These are phyloP conservation scores for Pararge aegeria DNA, from an alignment of 1,140 invertebrate species.

Conservation along the genomic window DNA sequence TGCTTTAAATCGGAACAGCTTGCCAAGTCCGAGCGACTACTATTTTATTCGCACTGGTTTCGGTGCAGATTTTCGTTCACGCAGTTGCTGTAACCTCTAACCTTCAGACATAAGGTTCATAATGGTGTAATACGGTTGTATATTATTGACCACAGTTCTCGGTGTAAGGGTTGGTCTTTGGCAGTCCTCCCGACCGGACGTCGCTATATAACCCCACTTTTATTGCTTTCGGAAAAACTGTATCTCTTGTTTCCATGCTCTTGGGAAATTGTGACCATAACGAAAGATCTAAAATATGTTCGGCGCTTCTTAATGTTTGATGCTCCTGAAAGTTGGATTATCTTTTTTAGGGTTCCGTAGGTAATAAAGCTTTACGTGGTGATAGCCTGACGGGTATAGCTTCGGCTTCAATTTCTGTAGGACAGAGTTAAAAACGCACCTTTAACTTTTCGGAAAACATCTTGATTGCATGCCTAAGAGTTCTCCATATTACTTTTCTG, in stretches of 20 bases:
- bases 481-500: no score
- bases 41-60: slow-evolving; percentile 33
- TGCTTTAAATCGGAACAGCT: slow-evolving; percentile 21
- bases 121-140: neutral
- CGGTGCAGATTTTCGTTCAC: neutral
- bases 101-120: slow-evolving; percentile 15
- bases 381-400: no score
- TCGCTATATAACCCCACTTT: slow-evolving; percentile 63
- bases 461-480: no score
- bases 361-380: neutral
- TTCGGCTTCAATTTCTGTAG: no score
- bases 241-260: slow-evolving; percentile 48
- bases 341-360: neutral
- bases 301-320: slow-evolving; percentile 2
- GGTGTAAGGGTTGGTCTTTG: slow-evolving; percentile 49
- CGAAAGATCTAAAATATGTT: slow-evolving; percentile 22
- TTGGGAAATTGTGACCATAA: slow-evolving; percentile 30
- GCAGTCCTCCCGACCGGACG: slow-evolving; percentile 68
- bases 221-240: slow-evolving; percentile 71
- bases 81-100: slow-evolving; percentile 8
- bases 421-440: no score
- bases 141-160: slow-evolving; percentile 20
- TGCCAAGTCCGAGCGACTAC: slow-evolving; percentile 27
- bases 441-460: no score
- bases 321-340: no score